Evolutionary conservation across 2,888 invertebrate genomes (phyloP).

Genomic region (Carpatolechia fugitivella): DNA sequence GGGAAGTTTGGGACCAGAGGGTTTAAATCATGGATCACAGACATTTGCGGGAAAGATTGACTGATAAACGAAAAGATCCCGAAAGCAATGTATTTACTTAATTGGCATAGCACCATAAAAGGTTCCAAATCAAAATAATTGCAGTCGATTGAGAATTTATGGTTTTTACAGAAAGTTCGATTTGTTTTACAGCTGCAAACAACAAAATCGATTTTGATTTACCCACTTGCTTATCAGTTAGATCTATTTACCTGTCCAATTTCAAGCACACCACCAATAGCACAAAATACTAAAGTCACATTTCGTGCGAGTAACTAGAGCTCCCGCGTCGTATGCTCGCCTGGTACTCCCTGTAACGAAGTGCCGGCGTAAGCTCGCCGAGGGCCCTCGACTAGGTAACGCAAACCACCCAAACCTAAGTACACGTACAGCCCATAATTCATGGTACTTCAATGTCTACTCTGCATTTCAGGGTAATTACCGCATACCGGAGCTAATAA

Average conservation of each 20-base stretch:
- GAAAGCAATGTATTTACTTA: too few species aligned
- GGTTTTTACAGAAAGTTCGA: too few species aligned
- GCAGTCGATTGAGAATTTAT: too few species aligned
- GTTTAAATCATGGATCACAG: too few species aligned
- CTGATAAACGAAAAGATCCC: too few species aligned
- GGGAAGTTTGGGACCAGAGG: too few species aligned
- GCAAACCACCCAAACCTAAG: constrained; percentile 30
- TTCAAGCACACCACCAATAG: neutral
- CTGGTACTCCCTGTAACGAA: constrained; percentile 68
- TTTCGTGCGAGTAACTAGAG: constrained; percentile 21
- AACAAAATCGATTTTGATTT: too few species aligned
- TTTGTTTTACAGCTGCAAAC: too few species aligned
- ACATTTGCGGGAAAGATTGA: too few species aligned
- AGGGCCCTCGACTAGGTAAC: constrained; percentile 48
- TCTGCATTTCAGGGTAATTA: constrained; percentile 75
- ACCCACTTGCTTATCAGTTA: too few species aligned
- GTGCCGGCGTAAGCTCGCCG: constrained; percentile 27
- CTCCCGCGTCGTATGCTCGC: constrained; percentile 46
- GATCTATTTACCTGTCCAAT: neutral
- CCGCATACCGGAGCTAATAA: constrained; percentile 73
- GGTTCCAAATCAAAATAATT: neutral
- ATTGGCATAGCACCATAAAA: too few species aligned
- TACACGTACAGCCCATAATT: constrained; percentile 48
- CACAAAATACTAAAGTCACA: neutral
- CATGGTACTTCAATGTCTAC: constrained; percentile 65